Conservation (phyloP, 1,140 invertebrate genomes). For the Dendroctonus valens region DNA sequence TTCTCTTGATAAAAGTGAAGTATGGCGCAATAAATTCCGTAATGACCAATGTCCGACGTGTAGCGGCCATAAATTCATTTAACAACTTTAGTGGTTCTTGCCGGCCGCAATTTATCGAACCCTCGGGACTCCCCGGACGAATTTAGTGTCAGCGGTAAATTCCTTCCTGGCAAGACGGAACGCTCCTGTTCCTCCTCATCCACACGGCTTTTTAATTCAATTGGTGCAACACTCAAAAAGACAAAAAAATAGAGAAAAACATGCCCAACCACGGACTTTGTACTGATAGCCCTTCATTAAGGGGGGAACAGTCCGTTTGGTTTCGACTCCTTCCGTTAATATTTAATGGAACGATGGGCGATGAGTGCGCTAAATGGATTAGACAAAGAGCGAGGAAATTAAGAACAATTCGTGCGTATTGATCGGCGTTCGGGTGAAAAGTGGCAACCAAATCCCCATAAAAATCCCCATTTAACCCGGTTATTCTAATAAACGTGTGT, state of each 20-base stretch:
- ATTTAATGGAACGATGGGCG: slow-evolving; percentile 8
- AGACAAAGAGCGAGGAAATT: no score
- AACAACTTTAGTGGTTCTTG: slow-evolving; percentile 49
- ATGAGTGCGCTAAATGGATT: neutral
- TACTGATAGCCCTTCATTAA: slow-evolving; percentile 9
- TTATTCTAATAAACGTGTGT: slow-evolving; percentile 29
- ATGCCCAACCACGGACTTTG: neutral
- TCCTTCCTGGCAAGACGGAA: neutral
- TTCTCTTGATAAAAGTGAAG: slow-evolving; percentile 34
- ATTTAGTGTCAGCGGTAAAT: slow-evolving; percentile 37
- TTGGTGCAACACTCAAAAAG: neutral
- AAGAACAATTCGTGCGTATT: no score
- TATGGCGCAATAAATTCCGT: slow-evolving; percentile 43
- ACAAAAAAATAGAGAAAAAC: neutral
- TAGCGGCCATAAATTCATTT: slow-evolving; percentile 49
- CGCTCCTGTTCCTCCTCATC: neutral
- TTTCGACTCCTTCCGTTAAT: neutral
- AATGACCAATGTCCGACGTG: slow-evolving; percentile 47
- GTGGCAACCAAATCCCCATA: no score
- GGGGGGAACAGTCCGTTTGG: neutral
- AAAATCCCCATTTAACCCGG: neutral
- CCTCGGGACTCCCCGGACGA: slow-evolving; percentile 38
- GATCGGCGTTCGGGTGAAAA: no score
- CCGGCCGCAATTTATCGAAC: slow-evolving; percentile 45
- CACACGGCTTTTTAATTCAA: neutral